Conservation (phyloP, 2,888 invertebrate genomes). For the Coenonympha glycerion region DNA sequence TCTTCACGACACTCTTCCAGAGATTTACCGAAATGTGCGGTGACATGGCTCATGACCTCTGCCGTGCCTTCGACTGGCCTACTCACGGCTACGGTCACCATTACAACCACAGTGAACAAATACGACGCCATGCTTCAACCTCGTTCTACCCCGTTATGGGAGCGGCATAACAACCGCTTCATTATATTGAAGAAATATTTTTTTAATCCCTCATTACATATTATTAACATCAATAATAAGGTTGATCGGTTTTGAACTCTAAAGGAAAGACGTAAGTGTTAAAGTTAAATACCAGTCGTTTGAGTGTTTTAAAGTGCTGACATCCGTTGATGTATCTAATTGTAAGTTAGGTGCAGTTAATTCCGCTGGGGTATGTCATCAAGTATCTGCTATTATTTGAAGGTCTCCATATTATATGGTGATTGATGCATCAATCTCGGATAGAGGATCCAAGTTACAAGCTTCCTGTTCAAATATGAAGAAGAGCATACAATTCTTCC, state of each 20-base stretch:
- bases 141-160: conserved; percentile 18
- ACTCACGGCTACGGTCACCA: conserved; percentile 27
- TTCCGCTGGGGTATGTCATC: conserved; percentile 14
- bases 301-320: conserved; percentile 6
- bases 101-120: conserved; percentile 24
- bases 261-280: background rate
- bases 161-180: conserved; percentile 15
- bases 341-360: conserved; percentile 1
- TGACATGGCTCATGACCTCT: conserved; percentile 70
- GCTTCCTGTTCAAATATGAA: no score
- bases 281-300: background rate
- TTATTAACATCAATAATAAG: conserved; percentile 10
- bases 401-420: background rate
- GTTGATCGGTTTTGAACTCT: background rate
- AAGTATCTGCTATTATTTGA: background rate
- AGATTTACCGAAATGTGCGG: conserved; percentile 62
- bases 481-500: no score
- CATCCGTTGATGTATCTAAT: conserved; percentile 11
- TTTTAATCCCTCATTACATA: conserved; percentile 30
- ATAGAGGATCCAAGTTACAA: no score
- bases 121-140: conserved; percentile 22
- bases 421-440: background rate
- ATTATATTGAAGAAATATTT: conserved; percentile 36
- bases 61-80: conserved; percentile 45
- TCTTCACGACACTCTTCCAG: conserved; percentile 62